Base-by-base conservation (phyloP, 2,888 invertebrate genomes). In the Celastrina argiolus region DNA sequence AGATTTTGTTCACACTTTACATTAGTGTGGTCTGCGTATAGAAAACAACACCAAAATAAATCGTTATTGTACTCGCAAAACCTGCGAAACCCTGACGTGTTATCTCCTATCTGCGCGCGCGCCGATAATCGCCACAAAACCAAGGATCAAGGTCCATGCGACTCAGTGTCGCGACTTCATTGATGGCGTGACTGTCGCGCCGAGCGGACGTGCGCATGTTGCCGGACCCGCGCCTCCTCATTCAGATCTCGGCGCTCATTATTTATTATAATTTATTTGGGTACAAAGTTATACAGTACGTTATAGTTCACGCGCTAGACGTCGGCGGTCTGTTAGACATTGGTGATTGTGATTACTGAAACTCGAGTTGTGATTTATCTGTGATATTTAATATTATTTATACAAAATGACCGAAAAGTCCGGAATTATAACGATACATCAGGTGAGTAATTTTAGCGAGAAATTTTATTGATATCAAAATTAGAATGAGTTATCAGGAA, bases 321-420 rank as follows among this genome's bases (percentile, higher is more conserved):
- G 72, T 88, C 1, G 74, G 77, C 0, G 75, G 75, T 42, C 26
- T 84, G 12, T 81, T 78, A 74, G 83, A 84, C 41, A 73, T 84
- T 66, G 86, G 87, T 0, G 84, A 86, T 0, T 85, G 84, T 70
- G 83, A 86, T n/a, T 77, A 71, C 75, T 77, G 75, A 74, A 71
- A 79, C 74, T 82, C 84, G 85, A 87, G 56, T 87, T 89, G 88
- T 88, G 87, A 87, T 89, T 84, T 68, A 85, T 82, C 81, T 80
- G 72, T 74, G 71, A 66, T 68, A 70, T 70, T 72, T 69, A 69
- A 58, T 59, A 26, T 70, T 71, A 56, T 68, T 65, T 34, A 67
- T 45, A 69, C 41, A 76, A 73, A 70, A 88, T 87, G 87, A 76
- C 78, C 63, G 78, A 86, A 69, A 76, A 87, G 61, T 74, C 77